phyloP scores from a whole-genome alignment of 1,140 invertebrate species.

The Papilio xuthus region DNA sequence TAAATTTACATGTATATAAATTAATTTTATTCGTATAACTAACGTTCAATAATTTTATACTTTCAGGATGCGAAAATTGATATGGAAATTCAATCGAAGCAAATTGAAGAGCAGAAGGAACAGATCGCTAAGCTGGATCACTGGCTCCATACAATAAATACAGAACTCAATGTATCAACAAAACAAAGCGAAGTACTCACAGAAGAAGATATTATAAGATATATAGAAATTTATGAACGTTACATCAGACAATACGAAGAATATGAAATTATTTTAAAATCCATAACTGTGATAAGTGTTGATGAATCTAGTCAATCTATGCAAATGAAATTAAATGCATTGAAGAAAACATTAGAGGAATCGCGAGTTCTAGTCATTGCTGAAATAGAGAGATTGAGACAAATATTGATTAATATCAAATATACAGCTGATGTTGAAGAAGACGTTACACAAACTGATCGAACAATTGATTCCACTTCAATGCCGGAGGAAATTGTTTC shows the following conservation, averaged over 20 bases:
- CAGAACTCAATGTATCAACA: constrained; percentile 66
- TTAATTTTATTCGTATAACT: constrained; percentile 14
- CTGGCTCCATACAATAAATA: constrained; percentile 74
- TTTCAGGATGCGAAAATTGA: constrained; percentile 74
- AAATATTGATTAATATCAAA: constrained; percentile 68
- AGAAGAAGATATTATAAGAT: constrained; percentile 75
- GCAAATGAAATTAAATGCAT: constrained; percentile 81
- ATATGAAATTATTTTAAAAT: constrained; percentile 82
- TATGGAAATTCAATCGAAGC: constrained; percentile 57
- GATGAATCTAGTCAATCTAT: constrained; percentile 82
- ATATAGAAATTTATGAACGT: constrained; percentile 76
- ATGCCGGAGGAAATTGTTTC: constrained; percentile 83
- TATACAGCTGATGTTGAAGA: constrained; percentile 70
- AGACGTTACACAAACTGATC: constrained; percentile 81
- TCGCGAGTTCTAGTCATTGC: constrained; percentile 81
- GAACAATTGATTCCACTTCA: constrained; percentile 83
- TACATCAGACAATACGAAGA: constrained; percentile 83
- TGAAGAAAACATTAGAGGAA: constrained; percentile 82
- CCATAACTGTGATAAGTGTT: constrained; percentile 82
- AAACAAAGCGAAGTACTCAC: constrained; percentile 61
- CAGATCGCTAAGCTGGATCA: constrained; percentile 69
- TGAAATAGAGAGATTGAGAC: constrained; percentile 82
- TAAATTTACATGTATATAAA: constrained; percentile 35
- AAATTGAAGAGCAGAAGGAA: constrained; percentile 71
- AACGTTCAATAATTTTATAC: constrained; percentile 18